These are phyloP conservation scores for Mormyrus iriodes DNA, from an alignment of 2,113 vertebrate genomes.

Conservation along the genomic window DNA sequence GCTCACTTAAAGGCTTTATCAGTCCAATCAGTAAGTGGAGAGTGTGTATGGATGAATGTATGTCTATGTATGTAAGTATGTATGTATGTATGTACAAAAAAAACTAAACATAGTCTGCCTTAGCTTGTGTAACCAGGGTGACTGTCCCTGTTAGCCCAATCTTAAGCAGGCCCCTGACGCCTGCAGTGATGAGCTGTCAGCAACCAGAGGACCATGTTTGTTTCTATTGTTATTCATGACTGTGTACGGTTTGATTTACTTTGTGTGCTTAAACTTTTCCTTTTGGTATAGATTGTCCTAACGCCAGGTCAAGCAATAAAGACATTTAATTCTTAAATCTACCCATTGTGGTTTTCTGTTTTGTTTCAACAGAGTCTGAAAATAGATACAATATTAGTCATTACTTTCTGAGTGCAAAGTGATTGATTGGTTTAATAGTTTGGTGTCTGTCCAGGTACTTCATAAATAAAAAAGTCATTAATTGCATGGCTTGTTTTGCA, in stretches of 20 bases:
- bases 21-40: conserved; percentile 49
- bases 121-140: conserved; percentile 72
- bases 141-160: conserved; percentile 66
- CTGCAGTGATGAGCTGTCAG: conserved; percentile 66
- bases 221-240: conserved; percentile 76
- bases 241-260: conserved; percentile 80
- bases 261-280: conserved; percentile 83
- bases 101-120: conserved; percentile 63
- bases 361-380: conserved; percentile 7
- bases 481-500: neutral
- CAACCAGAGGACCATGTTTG: conserved; percentile 82
- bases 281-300: conserved; percentile 96
- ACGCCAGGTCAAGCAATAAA: conserved; percentile 97
- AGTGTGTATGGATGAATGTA: conserved; percentile 60
- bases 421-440: neutral
- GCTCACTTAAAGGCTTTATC: conserved; percentile 7
- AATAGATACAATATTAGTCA: neutral
- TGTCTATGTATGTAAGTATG: conserved; percentile 61
- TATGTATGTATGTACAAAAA: conserved; percentile 56
- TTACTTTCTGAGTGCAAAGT: neutral
- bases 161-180: conserved; percentile 58
- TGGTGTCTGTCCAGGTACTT: neutral
- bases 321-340: conserved; percentile 53
- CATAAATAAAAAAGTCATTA: neutral
- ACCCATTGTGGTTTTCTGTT: neutral